phyloP scores from a whole-genome alignment of 2,113 vertebrate genomes.

The Zosterops pallidus region DNA sequence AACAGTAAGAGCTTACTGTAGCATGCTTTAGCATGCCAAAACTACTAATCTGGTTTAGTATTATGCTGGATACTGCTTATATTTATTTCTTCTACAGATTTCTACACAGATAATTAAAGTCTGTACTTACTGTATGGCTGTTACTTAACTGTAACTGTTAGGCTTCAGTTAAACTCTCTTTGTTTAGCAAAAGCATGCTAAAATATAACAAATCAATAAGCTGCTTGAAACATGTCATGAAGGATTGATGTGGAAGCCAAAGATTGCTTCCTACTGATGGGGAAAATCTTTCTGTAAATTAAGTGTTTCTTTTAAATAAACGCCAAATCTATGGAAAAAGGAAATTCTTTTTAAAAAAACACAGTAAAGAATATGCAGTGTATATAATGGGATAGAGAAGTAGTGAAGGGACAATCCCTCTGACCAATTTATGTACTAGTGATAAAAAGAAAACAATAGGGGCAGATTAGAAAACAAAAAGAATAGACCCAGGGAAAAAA shows the following conservation, averaged over 20 bases:
- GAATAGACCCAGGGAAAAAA: neutral
- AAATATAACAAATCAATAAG: slow-evolving; percentile 55
- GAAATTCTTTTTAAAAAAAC: neutral
- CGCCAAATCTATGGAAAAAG: neutral
- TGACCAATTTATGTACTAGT: neutral
- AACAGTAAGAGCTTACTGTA: neutral
- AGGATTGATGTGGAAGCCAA: slow-evolving; percentile 18
- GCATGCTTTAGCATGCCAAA: neutral
- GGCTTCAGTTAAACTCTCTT: neutral
- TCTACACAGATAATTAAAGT: slow-evolving; percentile 72
- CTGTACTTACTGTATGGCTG: slow-evolving; percentile 23
- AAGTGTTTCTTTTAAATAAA: slow-evolving; percentile 12
- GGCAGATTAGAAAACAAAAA: neutral
- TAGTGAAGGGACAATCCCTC: neutral
- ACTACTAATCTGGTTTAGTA: slow-evolving; percentile 16
- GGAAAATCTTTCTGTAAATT: neutral
- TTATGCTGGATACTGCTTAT: slow-evolving; percentile 27
- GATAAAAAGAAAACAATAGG: neutral
- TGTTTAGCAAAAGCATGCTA: slow-evolving; percentile 27
- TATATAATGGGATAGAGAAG: neutral
- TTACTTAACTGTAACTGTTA: slow-evolving; percentile 33
- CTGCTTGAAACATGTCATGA: slow-evolving; percentile 31
- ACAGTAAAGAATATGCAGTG: neutral
- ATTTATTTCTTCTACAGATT: slow-evolving; percentile 52
- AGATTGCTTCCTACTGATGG: neutral